A percentile compares a stretch with the other conserved stretches of the same genome.
Conservation (phyloP, 2,797 vertebrate genomes). For the Tragopan temminckii region DNA sequence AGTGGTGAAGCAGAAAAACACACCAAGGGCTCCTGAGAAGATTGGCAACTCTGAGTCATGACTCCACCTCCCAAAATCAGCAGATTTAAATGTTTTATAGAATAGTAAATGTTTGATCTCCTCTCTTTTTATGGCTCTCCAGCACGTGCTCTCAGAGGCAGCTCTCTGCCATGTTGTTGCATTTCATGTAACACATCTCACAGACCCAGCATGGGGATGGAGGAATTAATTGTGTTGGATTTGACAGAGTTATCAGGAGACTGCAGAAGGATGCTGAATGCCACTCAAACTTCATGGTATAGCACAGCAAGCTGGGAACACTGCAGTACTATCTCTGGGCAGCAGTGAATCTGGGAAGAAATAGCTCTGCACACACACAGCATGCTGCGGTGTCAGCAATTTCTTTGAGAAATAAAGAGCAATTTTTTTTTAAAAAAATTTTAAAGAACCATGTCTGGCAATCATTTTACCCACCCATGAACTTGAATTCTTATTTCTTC, state of each 20-base stretch:
- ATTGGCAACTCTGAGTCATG: rapidly evolving
- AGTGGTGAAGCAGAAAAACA: neutral
- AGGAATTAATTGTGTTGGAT: neutral
- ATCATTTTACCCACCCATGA: neutral
- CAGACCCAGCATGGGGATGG: neutral
- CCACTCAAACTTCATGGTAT: neutral
- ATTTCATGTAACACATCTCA: neutral
- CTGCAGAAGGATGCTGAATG: neutral
- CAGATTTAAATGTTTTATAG: neutral
- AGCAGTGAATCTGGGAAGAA: neutral
- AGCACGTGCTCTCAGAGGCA: neutral
- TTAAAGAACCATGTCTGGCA: neutral
- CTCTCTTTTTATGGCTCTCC: neutral
- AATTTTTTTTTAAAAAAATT: neutral
- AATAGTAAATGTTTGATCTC: neutral
- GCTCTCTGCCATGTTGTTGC: neutral
- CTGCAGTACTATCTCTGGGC: neutral
- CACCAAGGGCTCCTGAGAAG: neutral
- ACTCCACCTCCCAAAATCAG: neutral
- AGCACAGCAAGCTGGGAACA: neutral
- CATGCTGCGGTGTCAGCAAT: neutral
- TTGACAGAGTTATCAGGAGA: neutral
- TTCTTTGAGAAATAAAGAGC: neutral
- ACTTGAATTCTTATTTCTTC: neutral
- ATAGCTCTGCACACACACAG: neutral